Percentiles rank a stretch among this genome's conserved stretches.
Evolutionary conservation across 2,888 invertebrate species (phyloP).

Genomic region (Anorthoa munda): DNA sequence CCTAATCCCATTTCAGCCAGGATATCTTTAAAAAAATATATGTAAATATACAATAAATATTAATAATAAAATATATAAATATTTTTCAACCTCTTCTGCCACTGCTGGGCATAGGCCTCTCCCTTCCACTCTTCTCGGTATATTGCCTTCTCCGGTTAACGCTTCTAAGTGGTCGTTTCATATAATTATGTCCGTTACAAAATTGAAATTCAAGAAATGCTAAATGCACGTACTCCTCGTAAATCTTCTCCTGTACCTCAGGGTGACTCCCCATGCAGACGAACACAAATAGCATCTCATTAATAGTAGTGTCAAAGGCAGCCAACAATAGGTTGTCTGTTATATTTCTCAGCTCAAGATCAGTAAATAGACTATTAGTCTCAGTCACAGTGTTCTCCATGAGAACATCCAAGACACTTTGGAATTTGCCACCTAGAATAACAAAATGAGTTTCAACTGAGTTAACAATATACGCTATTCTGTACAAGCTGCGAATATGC

Average conservation of each 20-base stretch:
- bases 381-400: conserved; percentile 49
- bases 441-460: not conserved
- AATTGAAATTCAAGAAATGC: not conserved
- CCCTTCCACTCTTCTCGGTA: too few species aligned
- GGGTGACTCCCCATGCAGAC: conserved; percentile 60
- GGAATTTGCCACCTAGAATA: conserved; percentile 21
- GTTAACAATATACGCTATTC: not conserved
- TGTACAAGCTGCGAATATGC: too few species aligned
- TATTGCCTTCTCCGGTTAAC: too few species aligned
- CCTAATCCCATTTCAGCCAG: too few species aligned
- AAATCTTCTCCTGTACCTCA: conserved; percentile 59
- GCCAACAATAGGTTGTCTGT: conserved; percentile 60
- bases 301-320: conserved; percentile 58
- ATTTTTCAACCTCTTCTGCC: too few species aligned
- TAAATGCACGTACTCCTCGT: conserved; percentile 55
- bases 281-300: conserved; percentile 50
- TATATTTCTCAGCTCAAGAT: conserved; percentile 50
- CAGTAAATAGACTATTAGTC: conserved; percentile 40
- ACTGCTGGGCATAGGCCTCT: too few species aligned
- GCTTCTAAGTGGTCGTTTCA: too few species aligned
- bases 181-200: too few species aligned
- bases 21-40: too few species aligned
- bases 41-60: too few species aligned
- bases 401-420: conserved; percentile 51
- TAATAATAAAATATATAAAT: too few species aligned